Evolutionary conservation across 1,140 invertebrate genomes (phyloP).

Genomic region (Ridgeia piscesae): DNA sequence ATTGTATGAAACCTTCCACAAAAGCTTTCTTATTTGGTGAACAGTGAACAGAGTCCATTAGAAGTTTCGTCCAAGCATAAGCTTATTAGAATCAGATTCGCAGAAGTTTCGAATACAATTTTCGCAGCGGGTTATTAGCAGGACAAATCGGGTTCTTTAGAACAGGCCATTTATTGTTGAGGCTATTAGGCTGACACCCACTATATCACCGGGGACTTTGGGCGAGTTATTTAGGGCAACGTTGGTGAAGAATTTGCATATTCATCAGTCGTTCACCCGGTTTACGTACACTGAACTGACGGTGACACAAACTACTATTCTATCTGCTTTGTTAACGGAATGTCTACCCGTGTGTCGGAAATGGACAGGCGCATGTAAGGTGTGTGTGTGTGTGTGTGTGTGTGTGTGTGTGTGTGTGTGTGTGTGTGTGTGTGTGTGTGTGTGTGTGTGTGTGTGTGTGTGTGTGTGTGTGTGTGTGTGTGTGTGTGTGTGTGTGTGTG

Average conservation of each 20-base stretch:
- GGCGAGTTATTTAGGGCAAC: background rate
- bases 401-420: conserved; percentile 27
- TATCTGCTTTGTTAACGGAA: background rate
- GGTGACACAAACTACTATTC: background rate
- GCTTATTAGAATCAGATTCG: background rate
- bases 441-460: conserved; percentile 27
- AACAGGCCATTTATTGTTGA: background rate
- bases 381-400: conserved; percentile 26
- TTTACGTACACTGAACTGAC: background rate
- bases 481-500: conserved; percentile 27
- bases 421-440: conserved; percentile 28
- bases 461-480: conserved; percentile 28
- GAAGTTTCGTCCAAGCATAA: background rate
- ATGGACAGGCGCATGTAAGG: conserved; percentile 9
- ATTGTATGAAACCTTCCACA: too few species aligned
- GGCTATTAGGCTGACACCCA: background rate
- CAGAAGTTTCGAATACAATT: background rate
- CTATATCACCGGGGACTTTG: background rate
- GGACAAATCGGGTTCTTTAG: background rate
- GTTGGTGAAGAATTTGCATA: background rate
- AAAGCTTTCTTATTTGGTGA: too few species aligned
- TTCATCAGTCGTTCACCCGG: background rate
- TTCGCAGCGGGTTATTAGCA: background rate
- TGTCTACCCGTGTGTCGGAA: background rate
- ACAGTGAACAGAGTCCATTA: background rate